Percentiles rank a stretch among this genome's conserved stretches.
phyloP scores from a whole-genome alignment of 2,888 invertebrate species.

The Dicycla oo region DNA sequence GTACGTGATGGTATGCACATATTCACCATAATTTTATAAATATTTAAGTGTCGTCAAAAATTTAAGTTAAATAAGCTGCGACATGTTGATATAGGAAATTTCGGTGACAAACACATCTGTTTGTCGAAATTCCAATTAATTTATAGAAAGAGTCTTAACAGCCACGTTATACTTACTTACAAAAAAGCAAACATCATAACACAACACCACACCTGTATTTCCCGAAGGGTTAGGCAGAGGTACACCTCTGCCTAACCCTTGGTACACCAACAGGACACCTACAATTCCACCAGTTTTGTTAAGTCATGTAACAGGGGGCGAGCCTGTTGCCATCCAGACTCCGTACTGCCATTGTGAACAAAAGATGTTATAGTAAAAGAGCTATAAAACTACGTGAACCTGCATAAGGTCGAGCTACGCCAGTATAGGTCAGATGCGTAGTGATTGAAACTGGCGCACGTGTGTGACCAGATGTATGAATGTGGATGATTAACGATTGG shows the following conservation, averaged over 20 bases:
- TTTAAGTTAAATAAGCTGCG: background rate
- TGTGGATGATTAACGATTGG: background rate
- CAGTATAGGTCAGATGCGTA: background rate
- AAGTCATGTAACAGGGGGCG: background rate
- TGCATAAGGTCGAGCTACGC: background rate
- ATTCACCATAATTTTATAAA: background rate
- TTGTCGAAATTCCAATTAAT: conserved; percentile 9
- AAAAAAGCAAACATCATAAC: background rate
- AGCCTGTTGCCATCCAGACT: too few relatives aligned
- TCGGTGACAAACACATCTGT: background rate
- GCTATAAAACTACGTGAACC: too few relatives aligned
- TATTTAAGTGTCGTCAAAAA: background rate
- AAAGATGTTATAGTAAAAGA: too few relatives aligned
- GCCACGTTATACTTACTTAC: background rate
- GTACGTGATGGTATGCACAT: background rate
- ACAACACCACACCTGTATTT: background rate
- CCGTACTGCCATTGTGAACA: too few relatives aligned
- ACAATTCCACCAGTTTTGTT: background rate
- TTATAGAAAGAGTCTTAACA: background rate
- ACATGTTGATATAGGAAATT: background rate
- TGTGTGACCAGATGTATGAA: background rate
- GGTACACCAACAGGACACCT: too few relatives aligned
- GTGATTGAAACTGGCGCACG: background rate
- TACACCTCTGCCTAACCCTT: too few relatives aligned
- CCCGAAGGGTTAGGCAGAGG: background rate